phyloP scores from a whole-genome alignment of 2,888 invertebrate genomes.

The Netelia virgata region DNA sequence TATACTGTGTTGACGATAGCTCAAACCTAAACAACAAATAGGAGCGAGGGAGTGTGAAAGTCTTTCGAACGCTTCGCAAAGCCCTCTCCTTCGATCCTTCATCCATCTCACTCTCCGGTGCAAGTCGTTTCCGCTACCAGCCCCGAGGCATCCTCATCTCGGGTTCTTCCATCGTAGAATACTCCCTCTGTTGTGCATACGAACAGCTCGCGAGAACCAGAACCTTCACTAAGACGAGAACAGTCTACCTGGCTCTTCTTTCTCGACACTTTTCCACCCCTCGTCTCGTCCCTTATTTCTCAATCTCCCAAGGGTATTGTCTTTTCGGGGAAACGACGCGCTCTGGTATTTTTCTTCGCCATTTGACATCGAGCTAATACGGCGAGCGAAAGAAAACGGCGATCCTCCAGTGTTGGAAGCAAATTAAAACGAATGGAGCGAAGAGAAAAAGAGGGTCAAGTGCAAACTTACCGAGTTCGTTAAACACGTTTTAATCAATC shows the following conservation, averaged over 20 bases:
- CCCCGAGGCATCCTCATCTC: slow-evolving; percentile 43
- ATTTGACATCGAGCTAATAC: slow-evolving; percentile 31
- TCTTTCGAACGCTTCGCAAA: slow-evolving; percentile 7
- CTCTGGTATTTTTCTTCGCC: slow-evolving; percentile 6
- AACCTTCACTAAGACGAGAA: slow-evolving; percentile 8
- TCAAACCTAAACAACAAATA: slow-evolving; percentile 57
- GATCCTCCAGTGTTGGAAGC: background rate
- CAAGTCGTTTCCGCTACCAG: slow-evolving; percentile 56
- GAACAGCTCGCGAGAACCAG: slow-evolving; percentile 31
- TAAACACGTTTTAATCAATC: slow-evolving; percentile 23
- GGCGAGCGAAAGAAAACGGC: background rate
- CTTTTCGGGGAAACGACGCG: slow-evolving; percentile 24
- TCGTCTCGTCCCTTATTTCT: background rate
- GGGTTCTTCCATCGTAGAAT: slow-evolving; percentile 34
- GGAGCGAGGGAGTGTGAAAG: slow-evolving; percentile 32
- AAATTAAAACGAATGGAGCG: slow-evolving; percentile 5
- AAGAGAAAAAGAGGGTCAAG: background rate
- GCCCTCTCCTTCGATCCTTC: slow-evolving; percentile 24
- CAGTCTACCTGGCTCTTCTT: slow-evolving; percentile 9
- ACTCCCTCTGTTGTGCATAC: slow-evolving; percentile 41
- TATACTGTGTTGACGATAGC: slow-evolving; percentile 35
- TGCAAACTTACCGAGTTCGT: slow-evolving; percentile 20
- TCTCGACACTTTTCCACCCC: slow-evolving; percentile 13
- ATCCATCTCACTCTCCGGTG: slow-evolving; percentile 36
- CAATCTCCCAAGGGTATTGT: slow-evolving; percentile 34